Evolutionary conservation across 2,888 invertebrate genomes (phyloP).

Genomic region (Drosophila fungiperda): DNA sequence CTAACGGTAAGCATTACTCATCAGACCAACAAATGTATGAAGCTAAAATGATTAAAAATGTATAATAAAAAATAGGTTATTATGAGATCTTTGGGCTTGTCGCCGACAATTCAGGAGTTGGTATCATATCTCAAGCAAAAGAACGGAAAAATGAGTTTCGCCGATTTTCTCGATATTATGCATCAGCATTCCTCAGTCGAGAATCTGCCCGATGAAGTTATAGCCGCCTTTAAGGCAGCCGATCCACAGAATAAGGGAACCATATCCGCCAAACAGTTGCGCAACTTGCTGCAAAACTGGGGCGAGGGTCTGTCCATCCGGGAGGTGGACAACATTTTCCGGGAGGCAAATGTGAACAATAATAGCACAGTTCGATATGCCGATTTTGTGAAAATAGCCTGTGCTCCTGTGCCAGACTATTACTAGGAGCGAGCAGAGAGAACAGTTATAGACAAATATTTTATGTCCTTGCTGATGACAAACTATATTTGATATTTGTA

Average conservation of each 20-base stretch:
- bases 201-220: constrained; percentile 87
- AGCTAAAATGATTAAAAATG: not conserved
- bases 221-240: constrained; percentile 95
- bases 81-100: constrained; percentile 97
- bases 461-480: not conserved
- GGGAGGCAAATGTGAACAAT: constrained; percentile 94
- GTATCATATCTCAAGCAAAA: constrained; percentile 91
- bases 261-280: constrained; percentile 92
- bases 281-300: constrained; percentile 95
- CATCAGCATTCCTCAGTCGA: constrained; percentile 91
- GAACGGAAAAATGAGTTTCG: constrained; percentile 97
- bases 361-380: constrained; percentile 94
- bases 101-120: constrained; percentile 96
- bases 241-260: constrained; percentile 90
- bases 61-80: constrained; percentile 86
- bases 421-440: constrained; percentile 86
- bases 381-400: constrained; percentile 96
- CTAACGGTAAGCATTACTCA: constrained; percentile 87
- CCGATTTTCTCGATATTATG: constrained; percentile 97
- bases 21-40: not conserved
- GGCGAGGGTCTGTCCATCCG: constrained; percentile 93
- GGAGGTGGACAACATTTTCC: constrained; percentile 95
- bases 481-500: not conserved
- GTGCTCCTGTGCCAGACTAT: constrained; percentile 96
- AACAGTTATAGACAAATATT: not conserved